phyloP scores from a whole-genome alignment of 2,113 vertebrate genomes.

The Bungarus multicinctus region DNA sequence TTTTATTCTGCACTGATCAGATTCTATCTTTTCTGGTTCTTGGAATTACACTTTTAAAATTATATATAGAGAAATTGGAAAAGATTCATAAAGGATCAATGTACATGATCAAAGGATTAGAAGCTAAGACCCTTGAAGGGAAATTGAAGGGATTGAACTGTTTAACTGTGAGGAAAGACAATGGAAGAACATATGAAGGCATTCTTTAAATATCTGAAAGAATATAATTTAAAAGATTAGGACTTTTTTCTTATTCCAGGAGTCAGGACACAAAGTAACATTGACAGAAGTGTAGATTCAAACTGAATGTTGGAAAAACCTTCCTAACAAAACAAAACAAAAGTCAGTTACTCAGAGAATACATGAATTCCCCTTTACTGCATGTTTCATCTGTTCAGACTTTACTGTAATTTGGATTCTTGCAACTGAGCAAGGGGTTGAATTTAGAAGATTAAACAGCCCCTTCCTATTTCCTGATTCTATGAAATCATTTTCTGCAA shows the following conservation, averaged over 20 bases:
- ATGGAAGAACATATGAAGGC: background rate
- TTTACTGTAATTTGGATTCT: background rate
- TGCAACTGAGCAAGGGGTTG: background rate
- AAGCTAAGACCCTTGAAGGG: background rate
- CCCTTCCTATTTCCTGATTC: background rate
- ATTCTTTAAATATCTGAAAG: background rate
- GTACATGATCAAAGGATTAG: background rate
- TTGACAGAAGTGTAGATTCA: background rate
- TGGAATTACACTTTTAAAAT: background rate
- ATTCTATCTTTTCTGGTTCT: background rate
- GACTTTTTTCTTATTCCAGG: background rate
- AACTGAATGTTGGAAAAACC: background rate
- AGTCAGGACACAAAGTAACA: background rate
- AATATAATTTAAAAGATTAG: background rate
- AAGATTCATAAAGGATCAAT: background rate
- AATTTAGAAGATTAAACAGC: background rate
- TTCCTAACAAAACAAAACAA: background rate
- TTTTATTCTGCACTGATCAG: background rate
- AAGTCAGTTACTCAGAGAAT: background rate
- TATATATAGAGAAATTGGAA: background rate
- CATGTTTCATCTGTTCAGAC: background rate
- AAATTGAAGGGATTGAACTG: background rate
- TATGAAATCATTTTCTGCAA: background rate
- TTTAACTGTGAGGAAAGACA: background rate
- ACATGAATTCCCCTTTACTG: background rate